Percentiles rank a stretch among this genome's conserved stretches.
Conservation (phyloP, 2,888 invertebrate species). For the Clivina fossor region DNA sequence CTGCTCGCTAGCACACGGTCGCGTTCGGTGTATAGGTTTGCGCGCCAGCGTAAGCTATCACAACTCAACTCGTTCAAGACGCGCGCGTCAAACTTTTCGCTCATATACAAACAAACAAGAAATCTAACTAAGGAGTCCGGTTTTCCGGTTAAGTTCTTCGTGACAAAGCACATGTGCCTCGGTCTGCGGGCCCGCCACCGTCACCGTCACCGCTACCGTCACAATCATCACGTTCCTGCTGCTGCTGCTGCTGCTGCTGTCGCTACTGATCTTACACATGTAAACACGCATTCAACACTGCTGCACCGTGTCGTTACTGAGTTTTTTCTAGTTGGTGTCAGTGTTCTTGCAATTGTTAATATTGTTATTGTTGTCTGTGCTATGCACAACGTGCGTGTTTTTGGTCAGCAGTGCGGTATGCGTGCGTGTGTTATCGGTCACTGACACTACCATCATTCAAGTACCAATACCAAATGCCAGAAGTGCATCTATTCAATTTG, state of each 20-base stretch:
- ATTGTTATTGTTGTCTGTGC: neutral
- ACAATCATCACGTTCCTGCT: no score
- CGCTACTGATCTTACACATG: no score
- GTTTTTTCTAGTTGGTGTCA: neutral
- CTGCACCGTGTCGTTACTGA: neutral
- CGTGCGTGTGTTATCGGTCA: constrained; percentile 8
- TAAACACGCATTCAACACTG: no score
- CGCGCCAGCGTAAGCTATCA: constrained; percentile 6
- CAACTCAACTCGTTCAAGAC: constrained; percentile 8
- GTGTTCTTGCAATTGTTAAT: constrained; percentile 4
- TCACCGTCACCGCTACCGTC: constrained; percentile 12
- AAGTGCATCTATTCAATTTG: no score
- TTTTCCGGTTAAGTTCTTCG: no score
- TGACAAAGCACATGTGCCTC: constrained; percentile 29
- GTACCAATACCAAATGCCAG: no score
- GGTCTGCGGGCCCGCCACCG: constrained; percentile 15
- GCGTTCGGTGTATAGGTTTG: constrained; percentile 43
- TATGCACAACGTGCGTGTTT: neutral
- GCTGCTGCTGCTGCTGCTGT: no score
- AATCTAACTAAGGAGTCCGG: no score
- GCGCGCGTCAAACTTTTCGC: neutral
- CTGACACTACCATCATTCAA: constrained; percentile 6
- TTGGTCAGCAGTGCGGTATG: constrained; percentile 11
- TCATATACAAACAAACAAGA: neutral
- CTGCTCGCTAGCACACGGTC: constrained; percentile 48